A percentile compares a stretch with the other conserved stretches of the same genome.
Evolutionary conservation across 2,113 vertebrate species (phyloP).

Genomic region (Bos javanicus): DNA sequence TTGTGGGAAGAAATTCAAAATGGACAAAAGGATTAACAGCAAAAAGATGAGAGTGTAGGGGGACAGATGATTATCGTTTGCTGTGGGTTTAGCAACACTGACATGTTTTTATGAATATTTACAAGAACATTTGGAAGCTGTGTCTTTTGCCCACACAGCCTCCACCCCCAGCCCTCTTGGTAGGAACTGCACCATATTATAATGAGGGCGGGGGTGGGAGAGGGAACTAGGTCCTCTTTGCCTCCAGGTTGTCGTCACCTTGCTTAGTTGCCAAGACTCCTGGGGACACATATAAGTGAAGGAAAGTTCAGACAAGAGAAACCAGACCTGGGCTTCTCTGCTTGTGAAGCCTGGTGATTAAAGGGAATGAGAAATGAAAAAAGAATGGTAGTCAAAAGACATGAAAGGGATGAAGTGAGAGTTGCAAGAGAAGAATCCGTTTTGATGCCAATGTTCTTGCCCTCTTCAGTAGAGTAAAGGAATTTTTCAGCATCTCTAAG

Average conservation of each 20-base stretch:
- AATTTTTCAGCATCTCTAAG: neutral
- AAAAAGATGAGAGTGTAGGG: constrained; percentile 63
- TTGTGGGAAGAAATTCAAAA: constrained; percentile 69
- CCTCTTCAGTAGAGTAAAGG: neutral
- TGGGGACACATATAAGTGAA: constrained; percentile 33
- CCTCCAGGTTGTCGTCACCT: constrained; percentile 48
- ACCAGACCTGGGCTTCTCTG: constrained; percentile 16
- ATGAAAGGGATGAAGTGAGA: neutral
- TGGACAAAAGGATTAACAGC: constrained; percentile 68
- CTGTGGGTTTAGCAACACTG: constrained; percentile 57
- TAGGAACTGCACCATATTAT: constrained; percentile 58
- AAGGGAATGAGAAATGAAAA: neutral
- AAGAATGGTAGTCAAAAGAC: neutral
- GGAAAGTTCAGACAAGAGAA: constrained; percentile 47
- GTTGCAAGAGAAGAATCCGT: neutral
- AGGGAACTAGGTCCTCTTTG: constrained; percentile 27
- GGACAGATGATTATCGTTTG: constrained; percentile 59
- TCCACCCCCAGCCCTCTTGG: constrained; percentile 62
- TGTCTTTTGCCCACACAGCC: constrained; percentile 72
- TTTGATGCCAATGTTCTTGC: neutral
- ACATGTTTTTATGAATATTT: constrained; percentile 71
- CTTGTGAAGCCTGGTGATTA: neutral
- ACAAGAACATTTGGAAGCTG: constrained; percentile 74
- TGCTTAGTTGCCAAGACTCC: constrained; percentile 50
- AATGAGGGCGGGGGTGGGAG: constrained; percentile 47